These are phyloP conservation scores for Dicrurus megarhynchus DNA, from an alignment of 2,113 vertebrate species.

Conservation along the genomic window DNA sequence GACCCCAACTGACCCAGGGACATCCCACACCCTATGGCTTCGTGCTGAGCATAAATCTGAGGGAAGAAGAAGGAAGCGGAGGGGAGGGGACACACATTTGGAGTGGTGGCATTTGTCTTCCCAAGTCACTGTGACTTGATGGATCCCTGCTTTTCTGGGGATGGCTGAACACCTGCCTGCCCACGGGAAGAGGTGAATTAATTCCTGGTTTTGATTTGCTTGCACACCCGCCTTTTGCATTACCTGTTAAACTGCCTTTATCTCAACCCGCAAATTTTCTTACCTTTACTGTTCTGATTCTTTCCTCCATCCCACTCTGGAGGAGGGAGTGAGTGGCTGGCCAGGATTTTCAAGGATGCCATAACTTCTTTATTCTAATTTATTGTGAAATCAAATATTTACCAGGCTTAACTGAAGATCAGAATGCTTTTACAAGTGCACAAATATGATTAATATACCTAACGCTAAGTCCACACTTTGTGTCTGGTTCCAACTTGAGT, in stretches of 20 bases:
- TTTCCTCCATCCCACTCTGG: neutral
- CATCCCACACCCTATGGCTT: neutral
- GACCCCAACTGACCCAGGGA: neutral
- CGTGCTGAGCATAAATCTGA: accelerated
- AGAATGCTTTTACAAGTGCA: neutral
- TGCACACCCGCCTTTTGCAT: neutral
- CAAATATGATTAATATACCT: neutral
- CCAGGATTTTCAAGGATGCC: neutral
- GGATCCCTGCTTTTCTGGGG: neutral
- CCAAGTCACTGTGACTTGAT: neutral
- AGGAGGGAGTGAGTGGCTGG: neutral
- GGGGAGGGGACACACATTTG: neutral
- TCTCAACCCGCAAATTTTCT: neutral
- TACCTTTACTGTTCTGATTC: neutral
- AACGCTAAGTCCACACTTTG: neutral
- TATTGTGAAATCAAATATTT: neutral
- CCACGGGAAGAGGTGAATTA: neutral
- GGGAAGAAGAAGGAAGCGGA: neutral
- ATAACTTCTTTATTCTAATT: neutral
- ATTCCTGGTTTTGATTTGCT: neutral
- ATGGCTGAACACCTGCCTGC: neutral
- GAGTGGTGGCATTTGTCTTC: neutral
- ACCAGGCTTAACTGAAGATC: neutral
- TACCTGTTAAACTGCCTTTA: neutral
- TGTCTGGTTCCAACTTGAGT: neutral